Conservation (phyloP, 2,888 invertebrate species). For the Romanomermis culicivorax region DNA sequence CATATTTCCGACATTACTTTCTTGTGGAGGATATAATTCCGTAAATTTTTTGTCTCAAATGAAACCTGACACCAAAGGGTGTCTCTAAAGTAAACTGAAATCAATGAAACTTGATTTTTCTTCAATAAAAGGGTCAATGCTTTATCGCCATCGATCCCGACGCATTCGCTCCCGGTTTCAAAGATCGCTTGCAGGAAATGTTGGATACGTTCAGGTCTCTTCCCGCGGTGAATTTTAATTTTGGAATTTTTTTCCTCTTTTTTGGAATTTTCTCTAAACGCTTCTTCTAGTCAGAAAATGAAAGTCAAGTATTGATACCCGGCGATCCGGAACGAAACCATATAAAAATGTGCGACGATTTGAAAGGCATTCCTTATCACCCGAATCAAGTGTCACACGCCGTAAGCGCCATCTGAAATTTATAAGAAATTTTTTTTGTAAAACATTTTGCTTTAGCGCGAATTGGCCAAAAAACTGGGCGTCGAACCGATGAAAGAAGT, state of each 20-base stretch:
- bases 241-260: not conserved
- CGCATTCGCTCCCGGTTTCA: constrained; percentile 25
- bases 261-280: not conserved
- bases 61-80: no score
- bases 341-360: constrained; percentile 19
- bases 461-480: constrained; percentile 4
- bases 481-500: constrained; percentile 1
- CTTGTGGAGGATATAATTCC: no score
- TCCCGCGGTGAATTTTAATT: constrained; percentile 15
- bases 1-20: no score
- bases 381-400: constrained; percentile 17
- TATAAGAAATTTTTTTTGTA: not conserved
- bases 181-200: constrained; percentile 20
- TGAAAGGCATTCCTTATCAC: constrained; percentile 25
- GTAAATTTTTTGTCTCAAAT: no score
- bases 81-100: not conserved
- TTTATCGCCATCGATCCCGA: constrained; percentile 27
- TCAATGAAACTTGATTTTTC: not conserved
- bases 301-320: constrained; percentile 17
- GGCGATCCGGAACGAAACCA: constrained; percentile 27
- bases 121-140: constrained; percentile 22
- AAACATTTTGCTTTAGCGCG: not conserved
- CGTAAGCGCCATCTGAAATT: constrained; percentile 6
- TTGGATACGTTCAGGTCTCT: constrained; percentile 23
- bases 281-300: constrained; percentile 10